Evolutionary conservation across 1,140 invertebrate genomes (phyloP).

Genomic region (Rhyzopertha dominica): DNA sequence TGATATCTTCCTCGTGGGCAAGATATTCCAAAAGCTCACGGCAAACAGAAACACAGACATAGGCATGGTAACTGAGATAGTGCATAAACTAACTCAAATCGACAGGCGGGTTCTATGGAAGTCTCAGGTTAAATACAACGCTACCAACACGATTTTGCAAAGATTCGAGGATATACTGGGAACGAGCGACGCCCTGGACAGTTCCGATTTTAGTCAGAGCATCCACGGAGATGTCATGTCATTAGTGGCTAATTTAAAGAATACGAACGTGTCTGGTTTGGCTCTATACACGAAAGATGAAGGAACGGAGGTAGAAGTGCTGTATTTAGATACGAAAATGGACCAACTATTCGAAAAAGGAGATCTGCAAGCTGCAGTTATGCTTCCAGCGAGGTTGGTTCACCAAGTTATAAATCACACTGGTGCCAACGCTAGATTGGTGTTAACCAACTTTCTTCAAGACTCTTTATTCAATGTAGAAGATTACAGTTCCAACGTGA

Average conservation of each 20-base stretch:
- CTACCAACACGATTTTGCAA: slow-evolving; percentile 30
- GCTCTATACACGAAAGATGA: slow-evolving; percentile 13
- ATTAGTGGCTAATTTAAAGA: slow-evolving; percentile 16
- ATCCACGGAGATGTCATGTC: slow-evolving; percentile 19
- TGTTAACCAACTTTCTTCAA: slow-evolving; percentile 20
- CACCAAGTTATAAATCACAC: slow-evolving; percentile 15
- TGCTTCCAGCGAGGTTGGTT: slow-evolving; percentile 16
- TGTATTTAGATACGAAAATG: slow-evolving; percentile 4
- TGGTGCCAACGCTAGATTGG: slow-evolving; percentile 11
- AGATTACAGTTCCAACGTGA: not conserved
- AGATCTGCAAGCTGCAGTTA: slow-evolving; percentile 18
- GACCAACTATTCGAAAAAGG: slow-evolving; percentile 9
- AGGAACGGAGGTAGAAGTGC: slow-evolving; percentile 6
- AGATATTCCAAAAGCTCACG: too few relatives aligned
- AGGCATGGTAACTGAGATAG: too few relatives aligned
- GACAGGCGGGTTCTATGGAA: slow-evolving; percentile 14
- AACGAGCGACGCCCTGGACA: too few relatives aligned
- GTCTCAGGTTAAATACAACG: slow-evolving; percentile 20
- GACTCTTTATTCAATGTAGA: slow-evolving; percentile 29
- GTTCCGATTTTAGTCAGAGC: not conserved
- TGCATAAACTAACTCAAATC: too few relatives aligned
- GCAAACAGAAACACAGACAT: too few relatives aligned
- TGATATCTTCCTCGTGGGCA: too few relatives aligned
- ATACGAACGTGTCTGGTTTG: slow-evolving; percentile 19
- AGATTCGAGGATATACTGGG: slow-evolving; percentile 21